Evolutionary conservation across 2,888 invertebrate species (phyloP), one percentile per base, ranked within the genome.

Genomic region (Maniola hyperantus): DNA sequence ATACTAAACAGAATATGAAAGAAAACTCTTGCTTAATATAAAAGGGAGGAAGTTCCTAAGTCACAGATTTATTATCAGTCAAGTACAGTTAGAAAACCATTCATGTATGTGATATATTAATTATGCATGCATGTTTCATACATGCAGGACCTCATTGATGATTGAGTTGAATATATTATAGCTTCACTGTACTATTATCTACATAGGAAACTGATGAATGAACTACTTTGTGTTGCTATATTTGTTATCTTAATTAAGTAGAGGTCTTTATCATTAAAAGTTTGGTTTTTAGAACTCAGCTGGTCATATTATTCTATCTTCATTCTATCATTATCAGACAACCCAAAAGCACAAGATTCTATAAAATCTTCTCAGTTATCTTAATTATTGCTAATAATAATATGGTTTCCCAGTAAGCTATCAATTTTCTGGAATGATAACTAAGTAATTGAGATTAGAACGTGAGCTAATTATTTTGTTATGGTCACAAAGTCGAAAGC

Each of bases 91-190:
- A 72, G 57, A 71, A 53, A 64, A 42, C 59, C 70, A 71, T 71
- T 69, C 66, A 68, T 74, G 70, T 69, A 66, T 70, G 59, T 70
- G 66, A 65, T 50, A 69, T 75, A 76, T 86, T 83, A 85, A 88
- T 90, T 87, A 89, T 88, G 82, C 82, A 88, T 86, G 79, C 84
- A 82, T 76, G 77, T 76, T 76, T 86, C 85, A 83, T 51, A 87
- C 86, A 80, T 77, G 67, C 66, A 72, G 74, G 72, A 69, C 74
- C 73, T 76, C 79, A 83, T 84, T 84, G 82, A 85, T 78, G 72
- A 77, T 67, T 69, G 74, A 74, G 79, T 81, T 77, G 77, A 77
- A 77, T 74, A 72, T 72, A 68, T 75, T 71, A 70, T 72, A 46
- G 39, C 53, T 74, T 72, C 61, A 71, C 68, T 74, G 72, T 65